Evolutionary conservation across 2,888 invertebrate genomes (phyloP).

Genomic region (Pseudococcus viburni): DNA sequence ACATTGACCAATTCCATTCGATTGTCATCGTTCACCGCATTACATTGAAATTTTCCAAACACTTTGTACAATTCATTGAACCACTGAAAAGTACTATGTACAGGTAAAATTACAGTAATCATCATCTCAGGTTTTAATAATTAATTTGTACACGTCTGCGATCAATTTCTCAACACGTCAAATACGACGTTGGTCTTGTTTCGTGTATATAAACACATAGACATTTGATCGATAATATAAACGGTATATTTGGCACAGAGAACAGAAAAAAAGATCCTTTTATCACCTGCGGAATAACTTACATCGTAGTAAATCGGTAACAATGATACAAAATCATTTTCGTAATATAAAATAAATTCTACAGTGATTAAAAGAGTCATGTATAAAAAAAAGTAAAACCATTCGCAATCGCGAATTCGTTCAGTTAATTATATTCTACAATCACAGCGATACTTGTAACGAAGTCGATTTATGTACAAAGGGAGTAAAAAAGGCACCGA

Average conservation of each 20-base stretch:
- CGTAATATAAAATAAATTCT: slow-evolving; percentile 8
- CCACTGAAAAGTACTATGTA: background rate
- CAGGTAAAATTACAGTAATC: slow-evolving; percentile 1
- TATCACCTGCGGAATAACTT: background rate
- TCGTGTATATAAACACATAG: background rate
- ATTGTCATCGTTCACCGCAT: background rate
- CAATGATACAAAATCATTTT: slow-evolving; percentile 11
- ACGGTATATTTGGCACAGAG: background rate
- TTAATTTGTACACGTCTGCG: background rate
- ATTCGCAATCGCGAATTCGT: background rate
- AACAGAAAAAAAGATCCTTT: slow-evolving; percentile 3
- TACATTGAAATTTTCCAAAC: background rate
- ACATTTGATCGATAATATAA: background rate
- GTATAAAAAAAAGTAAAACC: background rate
- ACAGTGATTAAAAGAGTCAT: slow-evolving; percentile 7
- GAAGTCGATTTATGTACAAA: background rate
- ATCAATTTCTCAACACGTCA: background rate
- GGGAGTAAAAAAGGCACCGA: background rate
- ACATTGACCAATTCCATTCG: background rate
- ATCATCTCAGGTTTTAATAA: background rate
- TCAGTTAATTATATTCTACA: background rate
- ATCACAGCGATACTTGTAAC: slow-evolving; percentile 28
- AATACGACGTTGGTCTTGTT: background rate
- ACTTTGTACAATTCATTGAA: background rate
- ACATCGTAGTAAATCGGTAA: background rate